A percentile compares a stretch with the other conserved stretches of the same genome.
These are phyloP conservation scores for Eumeta japonica DNA, from an alignment of 1,140 invertebrate species.

Conservation along the genomic window DNA sequence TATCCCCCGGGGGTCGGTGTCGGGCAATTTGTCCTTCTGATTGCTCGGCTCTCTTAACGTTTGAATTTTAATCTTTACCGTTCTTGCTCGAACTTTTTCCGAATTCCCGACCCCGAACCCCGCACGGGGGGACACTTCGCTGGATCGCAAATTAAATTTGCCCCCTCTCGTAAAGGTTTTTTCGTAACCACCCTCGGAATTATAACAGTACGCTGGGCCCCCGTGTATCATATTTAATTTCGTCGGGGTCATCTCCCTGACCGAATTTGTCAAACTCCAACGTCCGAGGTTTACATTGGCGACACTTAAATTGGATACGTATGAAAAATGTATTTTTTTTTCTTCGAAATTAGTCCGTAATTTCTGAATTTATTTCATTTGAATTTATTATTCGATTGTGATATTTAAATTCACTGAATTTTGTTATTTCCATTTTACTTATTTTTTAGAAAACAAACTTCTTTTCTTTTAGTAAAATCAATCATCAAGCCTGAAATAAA, in stretches of 20 bases:
- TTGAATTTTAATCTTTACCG: conserved; percentile 24
- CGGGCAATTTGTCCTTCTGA: conserved; percentile 3
- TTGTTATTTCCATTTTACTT: too few relatives aligned
- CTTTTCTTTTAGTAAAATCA: too few relatives aligned
- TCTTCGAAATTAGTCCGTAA: neutral
- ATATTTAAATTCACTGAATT: too few relatives aligned
- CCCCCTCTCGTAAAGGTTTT: conserved; percentile 49
- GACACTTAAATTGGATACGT: neutral
- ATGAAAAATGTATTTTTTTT: neutral
- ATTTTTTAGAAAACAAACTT: too few relatives aligned
- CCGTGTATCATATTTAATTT: conserved; percentile 26
- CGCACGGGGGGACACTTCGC: conserved; percentile 45
- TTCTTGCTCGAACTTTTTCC: conserved; percentile 19
- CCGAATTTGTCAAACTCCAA: neutral
- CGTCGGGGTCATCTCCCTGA: conserved; percentile 13
- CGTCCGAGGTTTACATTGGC: neutral
- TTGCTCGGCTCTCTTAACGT: conserved; percentile 6
- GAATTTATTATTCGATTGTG: too few relatives aligned
- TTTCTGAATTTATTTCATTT: too few relatives aligned
- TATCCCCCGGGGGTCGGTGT: too few relatives aligned
- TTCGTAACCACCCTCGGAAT: conserved; percentile 51
- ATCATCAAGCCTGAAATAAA: too few relatives aligned
- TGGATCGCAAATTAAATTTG: conserved; percentile 54
- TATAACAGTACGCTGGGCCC: conserved; percentile 42
- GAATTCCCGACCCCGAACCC: conserved; percentile 35